Conservation (phyloP, 2,113 vertebrate genomes). For the Struthidea cinerea region DNA sequence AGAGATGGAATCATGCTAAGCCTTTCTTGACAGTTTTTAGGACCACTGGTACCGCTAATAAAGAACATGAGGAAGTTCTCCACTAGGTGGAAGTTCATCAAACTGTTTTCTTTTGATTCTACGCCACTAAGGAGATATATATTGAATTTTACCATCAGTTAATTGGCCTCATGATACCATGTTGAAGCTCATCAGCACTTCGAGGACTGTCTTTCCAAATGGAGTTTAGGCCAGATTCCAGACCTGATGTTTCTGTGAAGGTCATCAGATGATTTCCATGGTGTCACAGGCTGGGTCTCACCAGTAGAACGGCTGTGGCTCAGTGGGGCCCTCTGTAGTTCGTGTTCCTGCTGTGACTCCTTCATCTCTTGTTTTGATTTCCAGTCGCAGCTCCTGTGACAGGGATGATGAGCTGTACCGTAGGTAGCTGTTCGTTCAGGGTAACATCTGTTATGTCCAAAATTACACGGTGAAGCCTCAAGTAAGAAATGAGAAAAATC, state of each 20-base stretch:
- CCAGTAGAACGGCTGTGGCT: neutral
- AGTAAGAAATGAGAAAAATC: neutral
- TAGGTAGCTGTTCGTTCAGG: neutral
- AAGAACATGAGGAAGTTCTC: neutral
- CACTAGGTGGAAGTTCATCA: neutral
- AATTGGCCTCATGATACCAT: neutral
- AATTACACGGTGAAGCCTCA: neutral
- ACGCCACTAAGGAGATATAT: neutral
- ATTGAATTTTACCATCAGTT: neutral
- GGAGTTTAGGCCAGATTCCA: neutral
- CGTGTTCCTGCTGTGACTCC: neutral
- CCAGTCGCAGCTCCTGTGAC: neutral
- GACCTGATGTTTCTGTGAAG: neutral
- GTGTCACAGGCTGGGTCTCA: neutral
- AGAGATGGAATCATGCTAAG: neutral
- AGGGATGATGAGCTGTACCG: neutral
- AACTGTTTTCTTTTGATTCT: neutral
- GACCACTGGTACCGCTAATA: neutral
- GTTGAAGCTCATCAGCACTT: neutral
- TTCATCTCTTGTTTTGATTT: neutral
- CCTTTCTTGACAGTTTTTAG: neutral
- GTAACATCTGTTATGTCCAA: neutral
- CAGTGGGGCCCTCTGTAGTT: neutral
- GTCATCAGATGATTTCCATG: neutral
- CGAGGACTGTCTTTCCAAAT: neutral